These are phyloP conservation scores for Tinea pellionella DNA, from an alignment of 2,888 invertebrate genomes.

Conservation along the genomic window DNA sequence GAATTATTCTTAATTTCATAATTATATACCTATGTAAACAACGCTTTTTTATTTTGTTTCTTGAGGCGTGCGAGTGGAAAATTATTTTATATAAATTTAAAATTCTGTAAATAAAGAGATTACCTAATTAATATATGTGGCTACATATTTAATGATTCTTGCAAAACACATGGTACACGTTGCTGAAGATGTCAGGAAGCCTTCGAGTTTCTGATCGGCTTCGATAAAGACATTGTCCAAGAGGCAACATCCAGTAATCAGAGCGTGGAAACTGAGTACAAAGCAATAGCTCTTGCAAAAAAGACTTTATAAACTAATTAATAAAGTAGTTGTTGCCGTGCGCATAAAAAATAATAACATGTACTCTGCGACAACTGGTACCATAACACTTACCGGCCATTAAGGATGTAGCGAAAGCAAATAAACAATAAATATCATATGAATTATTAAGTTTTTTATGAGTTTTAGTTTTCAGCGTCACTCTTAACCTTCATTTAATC, in stretches of 20 bases:
- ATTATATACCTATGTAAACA: background rate
- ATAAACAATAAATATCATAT: background rate
- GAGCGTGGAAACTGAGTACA: constrained; percentile 64
- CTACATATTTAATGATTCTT: too few relatives aligned
- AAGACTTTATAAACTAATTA: background rate
- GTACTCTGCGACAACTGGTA: constrained; percentile 3
- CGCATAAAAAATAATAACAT: background rate
- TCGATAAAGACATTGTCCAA: constrained; percentile 65
- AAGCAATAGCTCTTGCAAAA: constrained; percentile 4
- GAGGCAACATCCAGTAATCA: constrained; percentile 69
- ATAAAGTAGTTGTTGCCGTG: background rate
- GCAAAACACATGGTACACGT: too few relatives aligned
- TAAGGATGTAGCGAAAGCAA: constrained; percentile 4
- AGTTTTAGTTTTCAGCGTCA: background rate
- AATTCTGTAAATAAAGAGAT: too few relatives aligned
- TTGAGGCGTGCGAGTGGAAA: background rate
- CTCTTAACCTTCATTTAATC: background rate
- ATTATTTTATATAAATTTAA: too few relatives aligned
- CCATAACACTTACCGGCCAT: background rate
- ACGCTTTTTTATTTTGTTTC: background rate
- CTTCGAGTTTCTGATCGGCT: constrained; percentile 52
- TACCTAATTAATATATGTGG: too few relatives aligned
- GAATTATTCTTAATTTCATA: background rate
- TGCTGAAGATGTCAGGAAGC: constrained; percentile 13
- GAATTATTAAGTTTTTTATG: background rate